Evolutionary conservation across 1,140 invertebrate species (phyloP).

Genomic region (Drosophila leontia): DNA sequence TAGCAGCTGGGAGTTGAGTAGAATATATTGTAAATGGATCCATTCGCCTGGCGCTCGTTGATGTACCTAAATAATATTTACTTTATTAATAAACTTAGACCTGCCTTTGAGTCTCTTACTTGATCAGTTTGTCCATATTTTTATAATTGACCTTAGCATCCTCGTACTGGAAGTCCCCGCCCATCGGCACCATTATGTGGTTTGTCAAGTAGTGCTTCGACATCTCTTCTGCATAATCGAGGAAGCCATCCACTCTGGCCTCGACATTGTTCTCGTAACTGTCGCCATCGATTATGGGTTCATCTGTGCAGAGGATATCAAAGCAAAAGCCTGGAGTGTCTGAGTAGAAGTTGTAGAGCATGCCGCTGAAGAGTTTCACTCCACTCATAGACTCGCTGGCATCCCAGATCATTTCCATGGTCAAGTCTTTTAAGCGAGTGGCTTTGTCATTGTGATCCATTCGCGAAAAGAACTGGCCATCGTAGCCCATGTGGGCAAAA

Average conservation of each 20-base stretch:
- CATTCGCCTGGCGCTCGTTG: conserved; percentile 87
- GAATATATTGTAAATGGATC: conserved; percentile 86
- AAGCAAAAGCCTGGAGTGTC: conserved; percentile 96
- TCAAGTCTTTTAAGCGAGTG: conserved; percentile 87
- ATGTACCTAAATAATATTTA: conserved; percentile 38
- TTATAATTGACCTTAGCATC: conserved; percentile 93
- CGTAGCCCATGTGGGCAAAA: conserved; percentile 93
- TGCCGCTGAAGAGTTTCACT: conserved; percentile 89
- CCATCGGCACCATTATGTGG: conserved; percentile 96
- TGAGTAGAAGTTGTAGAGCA: conserved; percentile 91
- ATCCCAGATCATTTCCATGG: conserved; percentile 83
- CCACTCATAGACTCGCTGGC: conserved; percentile 88
- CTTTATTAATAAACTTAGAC: not conserved
- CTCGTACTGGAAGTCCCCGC: conserved; percentile 96
- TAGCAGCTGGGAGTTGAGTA: conserved; percentile 95
- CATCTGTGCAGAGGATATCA: conserved; percentile 93
- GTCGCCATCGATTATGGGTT: conserved; percentile 91
- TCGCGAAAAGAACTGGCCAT: conserved; percentile 94
- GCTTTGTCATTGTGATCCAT: conserved; percentile 95
- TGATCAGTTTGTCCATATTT: conserved; percentile 95
- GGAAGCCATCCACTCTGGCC: conserved; percentile 87
- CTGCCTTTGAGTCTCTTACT: conserved; percentile 86
- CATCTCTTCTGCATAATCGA: conserved; percentile 86
- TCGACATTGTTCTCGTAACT: conserved; percentile 91
- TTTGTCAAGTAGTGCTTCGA: conserved; percentile 87